Percentiles rank a stretch among this genome's conserved stretches.
Conservation (phyloP, 2,888 invertebrate species). For the Spisula subtruncata region DNA sequence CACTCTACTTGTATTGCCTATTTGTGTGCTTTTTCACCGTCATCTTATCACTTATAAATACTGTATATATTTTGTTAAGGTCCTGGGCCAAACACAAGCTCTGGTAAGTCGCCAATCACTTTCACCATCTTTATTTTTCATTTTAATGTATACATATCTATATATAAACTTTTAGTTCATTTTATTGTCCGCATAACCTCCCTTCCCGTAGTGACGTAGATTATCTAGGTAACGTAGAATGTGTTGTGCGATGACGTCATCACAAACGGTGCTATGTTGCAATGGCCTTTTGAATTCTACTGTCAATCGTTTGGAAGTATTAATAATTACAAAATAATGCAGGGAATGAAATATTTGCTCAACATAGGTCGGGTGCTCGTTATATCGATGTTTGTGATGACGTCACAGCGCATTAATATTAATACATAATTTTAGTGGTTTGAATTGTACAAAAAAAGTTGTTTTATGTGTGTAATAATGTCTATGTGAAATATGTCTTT, state of each 20-base stretch:
- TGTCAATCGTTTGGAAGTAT: background rate
- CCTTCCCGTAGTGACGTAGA: conserved; percentile 7
- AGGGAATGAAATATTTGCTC: too few species aligned
- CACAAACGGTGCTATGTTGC: background rate
- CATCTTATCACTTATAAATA: conserved; percentile 28
- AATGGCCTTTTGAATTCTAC: too few species aligned
- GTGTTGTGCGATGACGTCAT: conserved; percentile 29
- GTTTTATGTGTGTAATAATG: background rate
- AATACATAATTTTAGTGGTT: background rate
- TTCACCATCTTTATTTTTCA: conserved; percentile 43
- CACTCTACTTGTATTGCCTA: conserved; percentile 17
- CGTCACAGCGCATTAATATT: background rate
- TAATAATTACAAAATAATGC: too few species aligned
- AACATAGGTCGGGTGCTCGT: too few species aligned
- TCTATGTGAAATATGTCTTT: background rate
- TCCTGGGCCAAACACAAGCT: conserved; percentile 36
- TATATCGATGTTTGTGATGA: background rate
- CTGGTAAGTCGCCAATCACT: conserved; percentile 47
- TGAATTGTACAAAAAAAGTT: background rate
- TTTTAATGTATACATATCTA: conserved; percentile 5
- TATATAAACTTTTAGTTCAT: conserved; percentile 27
- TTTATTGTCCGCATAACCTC: conserved; percentile 37
- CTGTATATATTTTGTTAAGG: conserved; percentile 53
- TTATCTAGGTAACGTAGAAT: conserved; percentile 25
- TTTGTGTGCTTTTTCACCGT: conserved; percentile 38